phyloP scores from a whole-genome alignment of 2,797 vertebrate species.

The Smutsia gigantea region DNA sequence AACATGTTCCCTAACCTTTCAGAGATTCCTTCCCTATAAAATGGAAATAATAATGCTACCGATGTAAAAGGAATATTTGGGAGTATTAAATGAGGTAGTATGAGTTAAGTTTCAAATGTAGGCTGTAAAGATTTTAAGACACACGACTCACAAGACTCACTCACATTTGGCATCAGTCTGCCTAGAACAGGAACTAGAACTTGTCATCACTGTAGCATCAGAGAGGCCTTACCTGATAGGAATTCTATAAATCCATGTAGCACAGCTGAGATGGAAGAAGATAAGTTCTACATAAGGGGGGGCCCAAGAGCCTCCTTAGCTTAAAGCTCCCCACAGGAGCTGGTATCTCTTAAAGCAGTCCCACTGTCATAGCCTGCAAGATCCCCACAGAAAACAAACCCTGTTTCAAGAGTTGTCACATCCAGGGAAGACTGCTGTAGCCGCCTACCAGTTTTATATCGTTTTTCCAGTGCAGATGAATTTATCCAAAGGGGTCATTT shows the following conservation, averaged over 20 bases:
- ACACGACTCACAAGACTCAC: background rate
- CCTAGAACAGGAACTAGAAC: background rate
- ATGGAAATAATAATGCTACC: background rate
- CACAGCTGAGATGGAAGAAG: background rate
- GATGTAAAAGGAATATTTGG: background rate
- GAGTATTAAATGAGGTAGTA: background rate
- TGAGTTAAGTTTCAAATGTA: background rate
- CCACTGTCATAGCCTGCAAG: background rate
- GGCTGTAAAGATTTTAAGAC: background rate
- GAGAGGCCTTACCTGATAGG: background rate
- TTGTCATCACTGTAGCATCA: background rate
- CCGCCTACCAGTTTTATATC: background rate
- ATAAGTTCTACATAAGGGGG: background rate
- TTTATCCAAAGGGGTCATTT: background rate
- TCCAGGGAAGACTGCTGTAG: background rate
- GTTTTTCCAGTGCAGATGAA: background rate
- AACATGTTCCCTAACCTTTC: background rate
- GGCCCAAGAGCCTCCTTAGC: background rate
- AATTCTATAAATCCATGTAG: background rate
- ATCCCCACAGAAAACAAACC: background rate
- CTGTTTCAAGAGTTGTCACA: background rate
- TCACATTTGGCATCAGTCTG: background rate
- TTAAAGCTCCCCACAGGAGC: background rate
- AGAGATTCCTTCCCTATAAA: background rate
- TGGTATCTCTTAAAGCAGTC: background rate